phyloP scores from a whole-genome alignment of 2,113 vertebrate species.

The Ammodytes dubius region DNA sequence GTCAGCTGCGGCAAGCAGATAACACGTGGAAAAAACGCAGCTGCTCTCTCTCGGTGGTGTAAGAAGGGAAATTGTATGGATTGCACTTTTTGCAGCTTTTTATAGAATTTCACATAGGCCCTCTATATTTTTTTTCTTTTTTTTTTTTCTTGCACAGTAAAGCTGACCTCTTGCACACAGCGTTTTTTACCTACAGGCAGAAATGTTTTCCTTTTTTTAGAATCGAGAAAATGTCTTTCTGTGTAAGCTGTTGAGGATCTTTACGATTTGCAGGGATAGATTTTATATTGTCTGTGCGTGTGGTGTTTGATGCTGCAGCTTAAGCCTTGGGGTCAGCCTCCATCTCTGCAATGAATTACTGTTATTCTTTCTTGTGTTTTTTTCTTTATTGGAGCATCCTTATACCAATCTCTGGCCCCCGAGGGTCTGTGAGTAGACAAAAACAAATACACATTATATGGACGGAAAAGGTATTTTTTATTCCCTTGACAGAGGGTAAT shows the following conservation, averaged over 20 bases:
- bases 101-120: not conserved
- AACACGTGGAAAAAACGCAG: slow-evolving; percentile 18
- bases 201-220: slow-evolving; percentile 2
- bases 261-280: not conserved
- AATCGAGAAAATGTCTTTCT: not conserved
- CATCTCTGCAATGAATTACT: slow-evolving; percentile 26
- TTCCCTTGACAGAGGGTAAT: slow-evolving; percentile 29
- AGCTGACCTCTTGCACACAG: not conserved
- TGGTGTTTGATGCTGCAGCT: slow-evolving; percentile 31
- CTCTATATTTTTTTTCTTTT: not conserved
- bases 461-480: slow-evolving; percentile 37
- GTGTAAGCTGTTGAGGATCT: slow-evolving; percentile 23
- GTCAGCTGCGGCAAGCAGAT: slow-evolving; percentile 41
- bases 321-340: slow-evolving; percentile 14
- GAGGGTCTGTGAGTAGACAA: not conserved
- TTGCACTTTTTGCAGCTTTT: not conserved
- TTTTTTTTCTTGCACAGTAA: not conserved
- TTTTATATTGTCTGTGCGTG: slow-evolving; percentile 10
- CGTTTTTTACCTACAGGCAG: not conserved
- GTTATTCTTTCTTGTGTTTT: slow-evolving; percentile 37
- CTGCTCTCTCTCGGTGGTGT: not conserved
- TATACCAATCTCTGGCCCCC: not conserved
- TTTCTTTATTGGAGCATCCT: slow-evolving; percentile 10
- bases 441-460: slow-evolving; percentile 49
- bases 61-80: not conserved